phyloP scores from a whole-genome alignment of 2,797 vertebrate genomes.

The Scomberomorus guttatus region DNA sequence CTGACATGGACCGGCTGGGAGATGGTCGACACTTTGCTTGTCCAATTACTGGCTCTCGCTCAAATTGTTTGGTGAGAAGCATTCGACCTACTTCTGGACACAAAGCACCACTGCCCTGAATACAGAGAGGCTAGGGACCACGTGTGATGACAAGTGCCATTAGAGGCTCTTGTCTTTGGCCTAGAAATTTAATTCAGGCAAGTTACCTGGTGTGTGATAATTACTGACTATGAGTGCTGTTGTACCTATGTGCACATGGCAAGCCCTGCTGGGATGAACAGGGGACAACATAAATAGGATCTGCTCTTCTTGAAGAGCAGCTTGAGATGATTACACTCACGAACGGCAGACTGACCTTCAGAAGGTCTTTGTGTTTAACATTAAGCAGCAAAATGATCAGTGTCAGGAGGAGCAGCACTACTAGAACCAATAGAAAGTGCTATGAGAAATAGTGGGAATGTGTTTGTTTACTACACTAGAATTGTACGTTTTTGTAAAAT shows the following conservation, averaged over 20 bases:
- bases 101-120: conserved; percentile 86
- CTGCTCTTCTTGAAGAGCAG: conserved; percentile 38
- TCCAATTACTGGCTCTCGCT: conserved; percentile 85
- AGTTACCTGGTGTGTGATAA: conserved; percentile 64
- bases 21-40: conserved; percentile 79
- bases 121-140: conserved; percentile 82
- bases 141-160: conserved; percentile 79
- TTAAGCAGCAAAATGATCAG: conserved; percentile 28
- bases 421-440: neutral
- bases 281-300: conserved; percentile 24
- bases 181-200: conserved; percentile 70
- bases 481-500: neutral
- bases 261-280: conserved; percentile 10
- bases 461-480: neutral
- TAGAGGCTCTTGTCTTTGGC: conserved; percentile 75
- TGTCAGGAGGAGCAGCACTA: conserved; percentile 12
- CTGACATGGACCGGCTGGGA: conserved; percentile 75
- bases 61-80: conserved; percentile 87
- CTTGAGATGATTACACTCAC: conserved; percentile 62
- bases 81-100: conserved; percentile 88
- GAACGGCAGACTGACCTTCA: conserved; percentile 72
- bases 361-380: conserved; percentile 60
- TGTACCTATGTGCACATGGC: conserved; percentile 13
- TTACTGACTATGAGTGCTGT: conserved; percentile 13
- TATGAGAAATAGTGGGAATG: neutral